Evolutionary conservation across 2,888 invertebrate species (phyloP).

Genomic region (Tipula lateralis): DNA sequence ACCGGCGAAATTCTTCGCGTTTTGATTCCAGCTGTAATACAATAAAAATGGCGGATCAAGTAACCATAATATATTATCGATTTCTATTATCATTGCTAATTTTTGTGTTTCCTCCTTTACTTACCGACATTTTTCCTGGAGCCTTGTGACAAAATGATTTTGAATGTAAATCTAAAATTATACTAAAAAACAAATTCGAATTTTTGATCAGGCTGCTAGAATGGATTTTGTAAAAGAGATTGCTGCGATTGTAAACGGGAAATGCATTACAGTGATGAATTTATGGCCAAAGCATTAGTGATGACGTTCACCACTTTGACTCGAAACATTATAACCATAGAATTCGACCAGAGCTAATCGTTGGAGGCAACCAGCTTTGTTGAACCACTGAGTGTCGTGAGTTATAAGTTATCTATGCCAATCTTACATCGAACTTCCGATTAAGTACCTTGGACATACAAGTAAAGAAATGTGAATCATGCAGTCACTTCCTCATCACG

Average conservation of each 20-base stretch:
- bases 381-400: too few species aligned
- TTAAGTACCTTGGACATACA: too few species aligned
- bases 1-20: slow-evolving; percentile 34
- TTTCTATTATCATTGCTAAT: neutral
- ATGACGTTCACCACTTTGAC: too few species aligned
- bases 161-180: neutral
- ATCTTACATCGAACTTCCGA: too few species aligned
- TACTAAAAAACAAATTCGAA: neutral
- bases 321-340: too few species aligned
- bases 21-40: slow-evolving; percentile 30
- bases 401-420: too few species aligned
- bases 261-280: neutral
- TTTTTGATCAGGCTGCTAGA: neutral
- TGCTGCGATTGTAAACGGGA: neutral
- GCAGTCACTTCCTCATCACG: too few species aligned
- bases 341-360: too few species aligned
- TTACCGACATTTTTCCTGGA: neutral
- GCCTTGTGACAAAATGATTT: neutral
- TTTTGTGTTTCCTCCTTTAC: neutral
- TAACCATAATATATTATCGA: too few species aligned
- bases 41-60: neutral
- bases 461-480: too few species aligned
- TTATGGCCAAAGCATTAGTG: too few species aligned
- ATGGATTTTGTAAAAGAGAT: neutral
- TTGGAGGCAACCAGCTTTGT: too few species aligned